Evolutionary conservation across 2,888 invertebrate genomes (phyloP), one percentile per base, ranked within the genome.

Genomic region (Ceratothoa steindachneri): DNA sequence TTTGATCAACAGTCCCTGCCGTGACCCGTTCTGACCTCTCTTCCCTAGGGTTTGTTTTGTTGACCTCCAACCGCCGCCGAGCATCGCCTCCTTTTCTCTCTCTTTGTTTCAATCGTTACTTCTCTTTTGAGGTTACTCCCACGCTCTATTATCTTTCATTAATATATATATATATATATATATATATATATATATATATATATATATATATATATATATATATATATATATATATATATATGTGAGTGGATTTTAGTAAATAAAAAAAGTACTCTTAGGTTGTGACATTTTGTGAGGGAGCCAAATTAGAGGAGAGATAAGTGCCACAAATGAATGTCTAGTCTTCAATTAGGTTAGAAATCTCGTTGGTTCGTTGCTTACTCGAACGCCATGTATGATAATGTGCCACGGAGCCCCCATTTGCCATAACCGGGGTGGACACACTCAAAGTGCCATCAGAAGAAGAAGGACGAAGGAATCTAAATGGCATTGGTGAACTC

Each of bases 171-270:
- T 67, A 30, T 67, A 30, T 31, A 30, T 67, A 67, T 67, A 67
- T 67, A 67, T 31, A 67, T 31, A 67, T 31, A 67, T 67, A 67
- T 31, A 67, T 31, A 67, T 67, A 67, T 67, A 67, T 67, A 67
- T 67, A 67, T 67, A 67, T 67, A 67, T 67, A 67, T 67, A 67
- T 64, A 64, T 64, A 64, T 64, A 67, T 67, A 67, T 67, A 67
- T 67, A 64, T 67, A 67, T 28, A 28, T 67, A 28, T 67, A 67
- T 67, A 67, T 67, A 29, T n/a, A 67, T 64, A 67, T 67, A 67
- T 67, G 29, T 31, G 30, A 19, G 22, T 67, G 12, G 15, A 28
- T 67, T 19, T 28, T 19, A 19, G 15, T 64, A 64, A 19, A 64
- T n/a, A n/a, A n/a, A n/a, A n/a, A 41, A 60, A 24, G 60, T 60